These are phyloP conservation scores for Eueides isabella DNA, from an alignment of 1,140 invertebrate species.

Conservation along the genomic window DNA sequence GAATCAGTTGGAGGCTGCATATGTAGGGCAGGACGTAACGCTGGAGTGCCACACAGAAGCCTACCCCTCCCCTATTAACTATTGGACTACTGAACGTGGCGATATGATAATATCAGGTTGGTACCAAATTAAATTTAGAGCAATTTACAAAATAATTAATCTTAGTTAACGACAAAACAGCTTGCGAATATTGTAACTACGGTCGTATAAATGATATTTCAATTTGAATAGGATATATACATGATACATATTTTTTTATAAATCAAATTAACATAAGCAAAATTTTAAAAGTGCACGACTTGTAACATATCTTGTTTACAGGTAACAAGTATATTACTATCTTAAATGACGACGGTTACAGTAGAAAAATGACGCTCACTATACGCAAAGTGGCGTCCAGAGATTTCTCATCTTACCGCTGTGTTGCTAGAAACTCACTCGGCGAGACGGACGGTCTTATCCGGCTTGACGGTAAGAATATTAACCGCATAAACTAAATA, in stretches of 20 bases:
- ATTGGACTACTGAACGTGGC: constrained; percentile 92
- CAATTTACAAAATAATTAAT: background rate
- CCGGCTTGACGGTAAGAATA: constrained; percentile 91
- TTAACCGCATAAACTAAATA: background rate
- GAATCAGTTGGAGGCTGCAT: constrained; percentile 92
- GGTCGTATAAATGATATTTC: too few relatives aligned
- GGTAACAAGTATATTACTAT: constrained; percentile 94
- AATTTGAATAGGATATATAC: too few relatives aligned
- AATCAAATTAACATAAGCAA: background rate
- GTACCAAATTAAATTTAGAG: constrained; percentile 3
- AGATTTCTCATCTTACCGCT: constrained; percentile 95
- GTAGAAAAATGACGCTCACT: constrained; percentile 94
- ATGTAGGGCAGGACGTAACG: constrained; percentile 90
- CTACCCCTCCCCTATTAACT: constrained; percentile 94
- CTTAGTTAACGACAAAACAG: too few relatives aligned
- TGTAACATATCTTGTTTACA: constrained; percentile 52
- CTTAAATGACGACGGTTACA: constrained; percentile 91
- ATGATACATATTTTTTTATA: too few relatives aligned
- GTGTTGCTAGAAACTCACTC: constrained; percentile 96
- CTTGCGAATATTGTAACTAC: too few relatives aligned
- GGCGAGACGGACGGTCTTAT: constrained; percentile 96
- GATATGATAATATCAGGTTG: constrained; percentile 93
- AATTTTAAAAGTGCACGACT: background rate
- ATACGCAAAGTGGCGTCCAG: constrained; percentile 89
- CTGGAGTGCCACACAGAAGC: constrained; percentile 94